Evolutionary conservation across 1,140 invertebrate species (phyloP).

Genomic region (Drosophila chauvacae): DNA sequence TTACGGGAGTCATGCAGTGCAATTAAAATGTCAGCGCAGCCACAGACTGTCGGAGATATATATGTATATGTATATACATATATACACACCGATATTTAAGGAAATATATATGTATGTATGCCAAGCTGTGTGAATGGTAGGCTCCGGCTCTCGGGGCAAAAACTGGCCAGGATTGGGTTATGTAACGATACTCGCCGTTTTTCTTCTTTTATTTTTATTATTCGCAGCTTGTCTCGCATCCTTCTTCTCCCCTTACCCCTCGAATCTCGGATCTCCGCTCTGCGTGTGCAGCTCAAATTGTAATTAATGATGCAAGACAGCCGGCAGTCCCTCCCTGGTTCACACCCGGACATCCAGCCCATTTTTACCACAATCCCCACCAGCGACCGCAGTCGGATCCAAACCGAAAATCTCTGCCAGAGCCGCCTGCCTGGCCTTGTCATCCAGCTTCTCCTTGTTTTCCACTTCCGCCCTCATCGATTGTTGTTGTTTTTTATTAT

Average conservation of each 20-base stretch:
- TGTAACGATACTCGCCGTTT: constrained; percentile 30
- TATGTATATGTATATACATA: background rate
- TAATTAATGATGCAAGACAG: constrained; percentile 83
- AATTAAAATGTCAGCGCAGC: constrained; percentile 80
- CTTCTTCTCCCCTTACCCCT: constrained; percentile 2
- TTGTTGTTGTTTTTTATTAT: constrained; percentile 21
- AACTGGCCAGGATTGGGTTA: constrained; percentile 46
- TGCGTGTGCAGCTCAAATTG: constrained; percentile 74
- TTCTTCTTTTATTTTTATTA: constrained; percentile 18
- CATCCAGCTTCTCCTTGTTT: constrained; percentile 38
- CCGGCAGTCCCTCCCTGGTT: constrained; percentile 33
- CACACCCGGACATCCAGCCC: constrained; percentile 21
- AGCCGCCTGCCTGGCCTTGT: constrained; percentile 44
- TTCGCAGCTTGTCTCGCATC: constrained; percentile 40
- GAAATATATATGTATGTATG: background rate
- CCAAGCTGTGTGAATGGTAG: constrained; percentile 13
- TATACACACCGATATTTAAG: constrained; percentile 13
- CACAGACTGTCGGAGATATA: constrained; percentile 27
- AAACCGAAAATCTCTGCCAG: constrained; percentile 57
- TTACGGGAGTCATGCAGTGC: constrained; percentile 78
- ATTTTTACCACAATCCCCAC: constrained; percentile 24
- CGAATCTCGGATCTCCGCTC: constrained; percentile 31
- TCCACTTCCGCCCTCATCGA: constrained; percentile 8
- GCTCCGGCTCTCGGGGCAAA: constrained; percentile 12
- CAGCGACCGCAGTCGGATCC: constrained; percentile 46